Evolutionary conservation across 2,797 vertebrate genomes (phyloP), one percentile per base, ranked within the genome.

Genomic region (Manis pentadactyla): DNA sequence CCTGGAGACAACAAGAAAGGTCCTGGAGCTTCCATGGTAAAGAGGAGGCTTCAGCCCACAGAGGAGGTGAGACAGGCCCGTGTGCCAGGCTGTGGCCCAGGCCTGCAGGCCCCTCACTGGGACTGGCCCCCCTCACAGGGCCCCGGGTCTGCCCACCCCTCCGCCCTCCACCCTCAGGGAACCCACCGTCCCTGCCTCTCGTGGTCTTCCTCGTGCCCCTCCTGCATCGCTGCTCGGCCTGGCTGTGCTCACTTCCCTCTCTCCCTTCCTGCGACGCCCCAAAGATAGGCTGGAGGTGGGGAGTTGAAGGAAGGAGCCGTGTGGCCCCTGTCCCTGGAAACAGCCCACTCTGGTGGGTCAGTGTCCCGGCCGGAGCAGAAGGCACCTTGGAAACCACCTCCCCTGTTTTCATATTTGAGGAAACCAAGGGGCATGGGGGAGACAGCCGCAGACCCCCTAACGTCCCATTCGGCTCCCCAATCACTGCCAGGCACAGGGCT

Each of bases 1-100:
- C 74, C 71, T 12, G 10, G 51, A 51, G 74, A 29, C 0, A 0
- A 7, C 0, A 0, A 27, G 2, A 27, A n/a, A 23, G 25, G 68
- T 14, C 0, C 1, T 7, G 1, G 15, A 7, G 29, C 39, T 15
- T 4, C 55, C 31, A 0, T 0, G 0, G 0, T 5, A 17, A 27
- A 55, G 42, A 29, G 1, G 5, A 19, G 10, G n/a, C 2, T 0
- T 3, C n/a, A 27, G 4, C 49, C 66, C 51, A 1, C 17, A 10
- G 66, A 25, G 73, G 59, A 9, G 21, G 31, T 5, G 11, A 37
- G 53, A 2, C 21, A 0, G 53, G 59, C 34, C 9, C 9, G 23
- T 0, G 21, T 0, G 7, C 8, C 1, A 10, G 31, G 10, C 4
- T 1, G 34, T 8, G 39, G 18, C 21, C 49, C 73, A 10, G 59